Base-by-base conservation (phyloP, 1,140 invertebrate genomes). In the Pseudobourletiella spinata region DNA sequence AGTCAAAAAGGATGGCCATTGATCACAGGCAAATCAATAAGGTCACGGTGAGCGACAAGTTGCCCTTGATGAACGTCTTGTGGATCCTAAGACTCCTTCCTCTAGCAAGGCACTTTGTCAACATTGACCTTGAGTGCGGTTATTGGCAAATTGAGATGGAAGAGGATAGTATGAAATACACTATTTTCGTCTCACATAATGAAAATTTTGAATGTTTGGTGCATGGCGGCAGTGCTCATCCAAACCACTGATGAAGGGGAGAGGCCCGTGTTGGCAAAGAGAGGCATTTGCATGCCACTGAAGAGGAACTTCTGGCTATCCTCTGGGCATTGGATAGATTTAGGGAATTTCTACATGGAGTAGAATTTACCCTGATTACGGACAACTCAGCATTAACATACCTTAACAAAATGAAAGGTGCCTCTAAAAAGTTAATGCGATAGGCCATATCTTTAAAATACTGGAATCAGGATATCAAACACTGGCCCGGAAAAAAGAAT, bases 401-500 rank as follows among this genome's bases (percentile, higher is more conserved):
- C 46, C n/a, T 68, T 15, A 25, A 65, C 2, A 35, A 24, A 1
- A 56, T 26, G 32, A 46, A 63, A 18, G 15, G 57, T 35, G 55
- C 35, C 4, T 48, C 24, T 44, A 44, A 25, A 2, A 68, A 63
- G 30, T 28, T 68, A 2, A 28, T n/a, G 2, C 29, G 70, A 52
- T 73, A 68, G 71, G 60, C 71, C 0, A 18, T 64, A 1, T 28
- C 57, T 39, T 55, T 72, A 15, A 26, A 69, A 26, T 48, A 55
- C n/a, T 72, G 29, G 61, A 22, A 57, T n/a, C 43, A 43, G 20
- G 52, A 63, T 55, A 55, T 72, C 15, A n/a, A 63, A 0, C 72
- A 76, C 59, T 44, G 73, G n/a, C 72, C 71, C 54, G 75, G 76
- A 3, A 67, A 57, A n/a, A 43, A 69, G 0, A 62, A 68, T 44